These are phyloP conservation scores for Cyanistes caeruleus DNA, from an alignment of 2,113 vertebrate genomes.

Conservation along the genomic window DNA sequence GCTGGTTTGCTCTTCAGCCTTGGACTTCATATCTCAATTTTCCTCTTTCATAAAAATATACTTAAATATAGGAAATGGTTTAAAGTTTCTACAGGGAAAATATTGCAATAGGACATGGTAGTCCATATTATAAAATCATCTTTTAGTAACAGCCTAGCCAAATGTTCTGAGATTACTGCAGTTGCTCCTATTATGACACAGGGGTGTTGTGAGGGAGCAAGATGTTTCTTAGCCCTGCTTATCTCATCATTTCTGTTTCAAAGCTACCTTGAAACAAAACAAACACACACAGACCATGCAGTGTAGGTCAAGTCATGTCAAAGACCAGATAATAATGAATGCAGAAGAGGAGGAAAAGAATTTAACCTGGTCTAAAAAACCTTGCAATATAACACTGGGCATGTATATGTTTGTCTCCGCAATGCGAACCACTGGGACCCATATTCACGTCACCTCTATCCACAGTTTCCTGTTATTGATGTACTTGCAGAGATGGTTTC, in stretches of 20 bases:
- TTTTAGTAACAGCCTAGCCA: not conserved
- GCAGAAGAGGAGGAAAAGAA: not conserved
- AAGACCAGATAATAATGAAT: not conserved
- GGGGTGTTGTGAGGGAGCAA: not conserved
- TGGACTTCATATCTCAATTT: not conserved
- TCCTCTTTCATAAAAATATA: not conserved
- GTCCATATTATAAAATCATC: not conserved
- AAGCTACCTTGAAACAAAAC: conserved; percentile 7
- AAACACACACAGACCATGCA: not conserved
- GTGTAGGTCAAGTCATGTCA: not conserved
- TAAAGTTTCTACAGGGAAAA: not conserved
- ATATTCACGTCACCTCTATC: not conserved
- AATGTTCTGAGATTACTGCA: not conserved
- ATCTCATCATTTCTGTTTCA: not conserved
- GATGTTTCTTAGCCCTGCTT: not conserved
- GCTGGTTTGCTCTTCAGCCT: not conserved
- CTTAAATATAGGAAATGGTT: not conserved
- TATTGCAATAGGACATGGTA: not conserved
- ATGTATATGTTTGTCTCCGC: not conserved
- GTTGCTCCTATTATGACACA: not conserved
- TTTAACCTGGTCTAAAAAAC: not conserved
- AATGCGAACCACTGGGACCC: not conserved
- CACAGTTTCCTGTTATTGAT: conserved; percentile 3
- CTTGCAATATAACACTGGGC: not conserved
- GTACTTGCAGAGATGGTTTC: not conserved